Base-by-base conservation (phyloP, 2,888 invertebrate species). In the Polyploca ridens region DNA sequence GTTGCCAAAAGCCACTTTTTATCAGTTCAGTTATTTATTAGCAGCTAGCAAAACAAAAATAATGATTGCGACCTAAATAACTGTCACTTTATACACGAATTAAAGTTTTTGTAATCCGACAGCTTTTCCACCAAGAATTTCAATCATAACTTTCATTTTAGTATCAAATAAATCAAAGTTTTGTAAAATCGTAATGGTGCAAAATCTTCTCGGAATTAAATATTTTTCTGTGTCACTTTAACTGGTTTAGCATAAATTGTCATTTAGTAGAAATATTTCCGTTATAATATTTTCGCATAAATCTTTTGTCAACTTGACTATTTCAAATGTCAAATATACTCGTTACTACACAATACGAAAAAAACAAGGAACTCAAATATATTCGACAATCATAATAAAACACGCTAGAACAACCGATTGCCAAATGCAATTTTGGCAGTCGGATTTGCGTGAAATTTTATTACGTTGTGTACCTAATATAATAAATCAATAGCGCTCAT, bases 401-500 rank as follows among this genome's bases (percentile, higher is more conserved):
- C 59, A 66, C 62, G 72, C 70, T 68, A 62, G 33, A 54, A 74
- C 74, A 66, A 75, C 69, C 69, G 69, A 78, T 75, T 68, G 65
- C 65, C 65, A 74, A 76, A 76, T 72, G 69, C 66, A 70, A 77
- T 73, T 69, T 67, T 46, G 66, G 63, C 59, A 63, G 71, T 73
- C 65, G 69, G 66, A 70, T 74, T 75, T 76, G 62, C 65, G 66
- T 66, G 64, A 75, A 73, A 75, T 77, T 76, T 76, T 76, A 77
- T 82, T 72, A 75, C 74, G 71, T 74, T 71, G 63, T 69, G 74
- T 76, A 27, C 27, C 27, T 27, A 75, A 78, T 75, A 70, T 72
- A 75, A 80, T 80, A 83, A 80, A 83, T 82, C 78, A 78, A 72
- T 73, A 71, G 72, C 68, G 69, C 66, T 67, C 68, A 69, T 64